Conservation (phyloP, 1,140 invertebrate species). For the Nephotettix cincticeps region DNA sequence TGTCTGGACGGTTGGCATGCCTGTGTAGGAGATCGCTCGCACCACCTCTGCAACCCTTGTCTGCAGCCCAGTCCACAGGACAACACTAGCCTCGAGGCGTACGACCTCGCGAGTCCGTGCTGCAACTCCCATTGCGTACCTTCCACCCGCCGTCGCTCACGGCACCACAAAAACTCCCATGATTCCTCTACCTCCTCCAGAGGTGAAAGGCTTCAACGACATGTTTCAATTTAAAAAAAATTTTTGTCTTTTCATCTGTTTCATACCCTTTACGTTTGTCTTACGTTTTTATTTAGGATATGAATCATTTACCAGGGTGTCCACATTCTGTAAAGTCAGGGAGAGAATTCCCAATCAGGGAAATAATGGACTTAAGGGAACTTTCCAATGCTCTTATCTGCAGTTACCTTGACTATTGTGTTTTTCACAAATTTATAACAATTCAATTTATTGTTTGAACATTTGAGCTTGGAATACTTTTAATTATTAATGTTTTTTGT, state of each 20-base stretch:
- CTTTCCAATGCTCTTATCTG: no score
- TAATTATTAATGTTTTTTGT: no score
- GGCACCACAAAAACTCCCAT: constrained; percentile 35
- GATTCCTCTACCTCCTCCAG: neutral
- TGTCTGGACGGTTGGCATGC: constrained; percentile 29
- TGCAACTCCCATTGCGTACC: constrained; percentile 78
- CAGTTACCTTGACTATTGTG: no score
- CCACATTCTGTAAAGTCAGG: no score
- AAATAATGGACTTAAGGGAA: no score
- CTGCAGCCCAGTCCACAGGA: constrained; percentile 59
- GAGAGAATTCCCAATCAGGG: no score
- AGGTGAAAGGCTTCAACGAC: neutral
- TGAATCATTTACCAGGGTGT: neutral
- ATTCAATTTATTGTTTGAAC: no score
- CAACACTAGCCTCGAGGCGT: constrained; percentile 74
- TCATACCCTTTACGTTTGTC: neutral
- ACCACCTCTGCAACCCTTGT: constrained; percentile 73
- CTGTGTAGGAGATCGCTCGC: constrained; percentile 40
- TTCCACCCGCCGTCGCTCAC: constrained; percentile 55
- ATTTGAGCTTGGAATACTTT: no score
- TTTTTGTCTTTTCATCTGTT: neutral
- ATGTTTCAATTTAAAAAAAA: neutral
- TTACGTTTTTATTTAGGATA: neutral
- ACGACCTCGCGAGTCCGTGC: constrained; percentile 78
- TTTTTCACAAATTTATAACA: no score